Base-by-base conservation (phyloP, 2,888 invertebrate species). In the Danaus chrysippus region DNA sequence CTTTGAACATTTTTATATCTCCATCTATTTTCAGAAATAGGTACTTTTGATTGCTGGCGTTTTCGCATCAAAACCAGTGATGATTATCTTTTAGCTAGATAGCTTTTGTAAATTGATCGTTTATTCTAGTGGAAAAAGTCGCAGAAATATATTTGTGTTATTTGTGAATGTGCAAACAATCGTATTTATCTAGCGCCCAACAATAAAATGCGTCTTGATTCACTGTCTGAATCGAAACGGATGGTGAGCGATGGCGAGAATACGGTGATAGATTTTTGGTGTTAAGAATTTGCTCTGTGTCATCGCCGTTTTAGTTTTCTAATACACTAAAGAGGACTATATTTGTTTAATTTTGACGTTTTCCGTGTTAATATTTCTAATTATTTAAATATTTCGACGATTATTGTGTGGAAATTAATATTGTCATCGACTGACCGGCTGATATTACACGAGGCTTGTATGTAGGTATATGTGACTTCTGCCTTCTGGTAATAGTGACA, bases 11-110 rank as follows among this genome's bases (percentile, higher is more conserved):
- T 87, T 86, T 92, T 92, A 92, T 91, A 92, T 92, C 92, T 92
- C 93, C 93, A 92, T 93, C 93, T 93, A 93, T 93, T 93, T 93
- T 93, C 93, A 93, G 93, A 93, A 91, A 88, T 92, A 93, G 93
- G 93, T 93, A 93, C 93, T 93, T 93, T 91, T 91, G 91, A 86
- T 89, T 88, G 86, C 73, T 91, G 90, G 91, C 91, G 91, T 91
- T 91, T 91, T 91, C 88, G 92, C 92, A 92, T 93, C 92, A 87
- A 87, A 92, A 89, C 91, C 91, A 92, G 92, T 92, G 92, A 92
- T 92, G 92, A 86, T 92, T 92, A 92, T 92, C 92, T 92, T 91
- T 87, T 90, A 91, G 87, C 86, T 89, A 83, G 76, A 82, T 87
- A 87, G 84, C 83, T 87, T 88, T 91, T 88, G 82, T 91, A 91